A percentile compares a stretch with the other conserved stretches of the same genome.
phyloP scores from a whole-genome alignment of 2,888 invertebrate genomes.

The Caenorhabditis angaria region DNA sequence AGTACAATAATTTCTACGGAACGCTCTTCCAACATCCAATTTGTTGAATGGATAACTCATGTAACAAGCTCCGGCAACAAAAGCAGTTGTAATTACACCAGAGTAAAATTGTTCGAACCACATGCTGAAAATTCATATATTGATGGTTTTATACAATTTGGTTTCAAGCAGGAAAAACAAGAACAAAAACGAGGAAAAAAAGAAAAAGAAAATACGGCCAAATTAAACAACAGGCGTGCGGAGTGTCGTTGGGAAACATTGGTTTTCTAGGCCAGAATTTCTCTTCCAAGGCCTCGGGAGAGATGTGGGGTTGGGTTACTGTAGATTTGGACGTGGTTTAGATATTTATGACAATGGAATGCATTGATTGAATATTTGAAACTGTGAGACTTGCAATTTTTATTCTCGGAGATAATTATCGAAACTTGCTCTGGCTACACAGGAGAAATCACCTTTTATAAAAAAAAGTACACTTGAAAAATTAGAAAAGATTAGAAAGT shows the following conservation, averaged over 20 bases:
- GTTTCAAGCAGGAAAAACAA: no score
- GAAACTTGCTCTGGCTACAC: no score
- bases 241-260: background rate
- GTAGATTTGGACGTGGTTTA: no score
- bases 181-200: background rate
- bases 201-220: background rate
- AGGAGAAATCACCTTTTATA: no score
- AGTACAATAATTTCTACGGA: slow-evolving; percentile 58
- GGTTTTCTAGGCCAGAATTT: background rate
- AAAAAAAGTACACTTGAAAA: no score
- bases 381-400: no score
- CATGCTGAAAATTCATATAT: slow-evolving; percentile 36
- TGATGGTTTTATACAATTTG: background rate
- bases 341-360: no score
- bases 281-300: no score
- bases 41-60: slow-evolving; percentile 66
- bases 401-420: no score
- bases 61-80: slow-evolving; percentile 64
- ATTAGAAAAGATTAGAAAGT: no score
- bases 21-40: slow-evolving; percentile 60
- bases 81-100: slow-evolving; percentile 60
- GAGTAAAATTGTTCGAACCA: slow-evolving; percentile 70
- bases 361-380: no score
- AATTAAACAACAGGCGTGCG: background rate
- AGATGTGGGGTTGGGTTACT: no score